These are phyloP conservation scores for Melipona beecheii DNA, from an alignment of 2,888 invertebrate genomes.

Conservation along the genomic window DNA sequence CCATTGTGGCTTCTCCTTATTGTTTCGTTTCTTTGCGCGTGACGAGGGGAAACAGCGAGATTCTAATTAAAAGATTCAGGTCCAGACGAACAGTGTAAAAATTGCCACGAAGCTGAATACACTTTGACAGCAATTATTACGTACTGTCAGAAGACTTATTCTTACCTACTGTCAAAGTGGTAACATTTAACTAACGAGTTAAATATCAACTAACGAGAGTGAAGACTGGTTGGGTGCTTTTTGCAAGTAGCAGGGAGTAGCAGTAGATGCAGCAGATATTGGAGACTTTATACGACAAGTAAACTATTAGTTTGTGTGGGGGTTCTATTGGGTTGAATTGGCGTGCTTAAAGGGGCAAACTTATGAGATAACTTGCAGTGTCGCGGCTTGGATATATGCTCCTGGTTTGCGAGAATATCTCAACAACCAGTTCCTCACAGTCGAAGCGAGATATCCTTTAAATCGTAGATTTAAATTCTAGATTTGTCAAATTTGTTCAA, in stretches of 20 bases:
- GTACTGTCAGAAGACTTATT: too few relatives aligned
- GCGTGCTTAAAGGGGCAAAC: background rate
- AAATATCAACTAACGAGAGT: background rate
- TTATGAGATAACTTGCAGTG: background rate
- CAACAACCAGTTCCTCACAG: too few relatives aligned
- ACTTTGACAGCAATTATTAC: background rate
- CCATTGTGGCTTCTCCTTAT: background rate
- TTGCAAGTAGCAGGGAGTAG: background rate
- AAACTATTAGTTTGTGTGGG: background rate
- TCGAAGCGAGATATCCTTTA: too few relatives aligned
- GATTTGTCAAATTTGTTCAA: too few relatives aligned
- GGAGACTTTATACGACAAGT: background rate
- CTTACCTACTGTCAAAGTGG: too few relatives aligned
- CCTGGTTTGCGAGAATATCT: background rate
- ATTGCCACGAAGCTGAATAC: background rate
- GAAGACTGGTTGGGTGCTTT: background rate
- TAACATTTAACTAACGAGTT: too few relatives aligned
- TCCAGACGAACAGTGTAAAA: background rate
- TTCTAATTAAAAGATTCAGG: background rate
- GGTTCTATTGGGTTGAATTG: background rate
- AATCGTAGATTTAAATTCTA: too few relatives aligned
- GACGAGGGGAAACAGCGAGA: background rate
- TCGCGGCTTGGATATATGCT: constrained; percentile 6
- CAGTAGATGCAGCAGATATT: background rate
- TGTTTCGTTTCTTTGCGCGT: background rate